A percentile compares a stretch with the other conserved stretches of the same genome.
Evolutionary conservation across 2,888 invertebrate genomes (phyloP).

Genomic region (Synanthedon andrenaeformis): DNA sequence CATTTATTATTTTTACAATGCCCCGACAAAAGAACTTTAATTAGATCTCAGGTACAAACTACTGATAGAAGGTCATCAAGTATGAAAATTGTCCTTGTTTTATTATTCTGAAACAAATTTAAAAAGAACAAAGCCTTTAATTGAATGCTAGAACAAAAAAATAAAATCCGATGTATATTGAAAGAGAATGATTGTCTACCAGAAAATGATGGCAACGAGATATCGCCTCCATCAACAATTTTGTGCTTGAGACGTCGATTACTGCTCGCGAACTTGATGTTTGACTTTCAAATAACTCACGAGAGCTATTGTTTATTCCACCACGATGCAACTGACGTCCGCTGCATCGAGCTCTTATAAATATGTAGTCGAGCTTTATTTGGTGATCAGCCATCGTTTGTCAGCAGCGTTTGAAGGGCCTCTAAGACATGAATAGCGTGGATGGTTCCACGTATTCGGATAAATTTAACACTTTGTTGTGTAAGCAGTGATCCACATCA

Average conservation of each 20-base stretch:
- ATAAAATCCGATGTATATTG: too few relatives aligned
- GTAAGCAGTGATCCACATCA: background rate
- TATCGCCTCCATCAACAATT: constrained; percentile 33
- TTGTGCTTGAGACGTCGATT: constrained; percentile 53
- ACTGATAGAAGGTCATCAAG: too few relatives aligned
- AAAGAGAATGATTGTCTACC: background rate
- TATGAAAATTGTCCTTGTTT: background rate
- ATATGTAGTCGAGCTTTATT: constrained; percentile 47
- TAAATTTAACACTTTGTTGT: background rate
- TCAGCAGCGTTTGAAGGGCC: constrained; percentile 23
- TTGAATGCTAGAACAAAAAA: background rate
- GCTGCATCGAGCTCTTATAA: constrained; percentile 40
- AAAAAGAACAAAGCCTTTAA: background rate
- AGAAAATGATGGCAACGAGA: constrained; percentile 25
- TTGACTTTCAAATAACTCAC: constrained; percentile 50
- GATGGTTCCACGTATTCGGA: constrained; percentile 1
- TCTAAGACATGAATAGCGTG: constrained; percentile 23
- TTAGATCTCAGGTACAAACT: too few relatives aligned
- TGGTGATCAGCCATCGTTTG: constrained; percentile 39
- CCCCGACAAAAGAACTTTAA: too few relatives aligned
- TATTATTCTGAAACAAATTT: background rate
- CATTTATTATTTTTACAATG: too few relatives aligned
- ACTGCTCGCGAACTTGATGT: constrained; percentile 30
- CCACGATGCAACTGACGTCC: constrained; percentile 33
- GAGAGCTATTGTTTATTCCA: constrained; percentile 39